These are phyloP conservation scores for Thyatira batis DNA, from an alignment of 2,888 invertebrate species.

Conservation along the genomic window DNA sequence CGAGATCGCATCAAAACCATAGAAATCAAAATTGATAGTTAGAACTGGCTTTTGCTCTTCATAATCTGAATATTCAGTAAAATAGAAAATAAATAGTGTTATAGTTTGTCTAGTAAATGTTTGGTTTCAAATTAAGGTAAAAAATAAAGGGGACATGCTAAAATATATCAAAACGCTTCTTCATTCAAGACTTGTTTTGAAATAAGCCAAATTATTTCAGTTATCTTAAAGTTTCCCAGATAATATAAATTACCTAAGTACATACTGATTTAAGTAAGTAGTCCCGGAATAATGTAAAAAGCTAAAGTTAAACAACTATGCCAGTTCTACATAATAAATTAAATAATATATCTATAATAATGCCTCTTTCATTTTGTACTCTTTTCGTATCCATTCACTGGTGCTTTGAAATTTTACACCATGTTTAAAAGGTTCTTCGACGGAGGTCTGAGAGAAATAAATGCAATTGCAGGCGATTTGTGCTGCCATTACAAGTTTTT, in stretches of 20 bases:
- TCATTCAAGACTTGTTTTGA: too few species aligned
- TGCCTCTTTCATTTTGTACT: constrained; percentile 38
- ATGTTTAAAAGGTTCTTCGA: constrained; percentile 53
- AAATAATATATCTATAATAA: constrained; percentile 1
- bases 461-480: constrained; percentile 11
- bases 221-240: too few species aligned
- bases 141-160: too few species aligned
- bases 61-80: too few species aligned
- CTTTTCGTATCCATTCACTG: constrained; percentile 40
- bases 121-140: too few species aligned
- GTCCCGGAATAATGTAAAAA: too few species aligned
- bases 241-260: too few species aligned
- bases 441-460: constrained; percentile 42
- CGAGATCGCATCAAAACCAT: constrained; percentile 49
- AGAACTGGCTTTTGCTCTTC: constrained; percentile 14
- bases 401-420: constrained; percentile 65
- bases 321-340: background rate
- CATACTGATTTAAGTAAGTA: too few species aligned
- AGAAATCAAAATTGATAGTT: constrained; percentile 20
- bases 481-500: constrained; percentile 11
- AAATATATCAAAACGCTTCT: too few species aligned
- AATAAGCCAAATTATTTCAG: too few species aligned
- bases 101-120: too few species aligned
- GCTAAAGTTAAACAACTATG: background rate
- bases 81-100: too few species aligned